A percentile compares a stretch with the other conserved stretches of the same genome.
Evolutionary conservation across 2,888 invertebrate genomes (phyloP).

Genomic region (Schizaphis graminum): DNA sequence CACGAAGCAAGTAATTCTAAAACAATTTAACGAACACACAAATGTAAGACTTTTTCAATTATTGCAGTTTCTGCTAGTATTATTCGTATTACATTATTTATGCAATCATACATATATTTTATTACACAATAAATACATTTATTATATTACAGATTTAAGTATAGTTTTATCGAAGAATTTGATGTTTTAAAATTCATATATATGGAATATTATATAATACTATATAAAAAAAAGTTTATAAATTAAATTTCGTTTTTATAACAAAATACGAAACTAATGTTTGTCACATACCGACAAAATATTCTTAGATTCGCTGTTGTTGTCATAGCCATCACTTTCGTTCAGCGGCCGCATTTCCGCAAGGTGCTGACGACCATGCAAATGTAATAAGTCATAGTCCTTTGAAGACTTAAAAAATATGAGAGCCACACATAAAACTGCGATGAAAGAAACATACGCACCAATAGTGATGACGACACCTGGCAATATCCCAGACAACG

Average conservation of each 20-base stretch:
- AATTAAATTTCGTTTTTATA: not conserved
- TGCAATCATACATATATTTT: not conserved
- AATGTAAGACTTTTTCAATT: too few species aligned
- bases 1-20: too few species aligned
- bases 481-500: not conserved
- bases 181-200: not conserved
- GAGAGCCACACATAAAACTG: not conserved
- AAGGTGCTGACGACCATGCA: not conserved
- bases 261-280: not conserved
- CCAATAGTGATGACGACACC: not conserved
- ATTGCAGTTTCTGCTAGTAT: too few species aligned
- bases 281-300: not conserved
- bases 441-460: not conserved
- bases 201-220: not conserved
- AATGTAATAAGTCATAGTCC: not conserved
- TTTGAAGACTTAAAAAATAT: not conserved
- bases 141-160: not conserved
- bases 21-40: too few species aligned
- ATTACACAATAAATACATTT: not conserved
- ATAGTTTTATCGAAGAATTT: not conserved
- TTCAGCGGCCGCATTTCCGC: not conserved
- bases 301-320: not conserved
- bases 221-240: not conserved
- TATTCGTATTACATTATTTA: too few species aligned
- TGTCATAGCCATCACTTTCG: not conserved